phyloP scores from a whole-genome alignment of 2,113 vertebrate genomes.

The Oncorhynchus kisutch region DNA sequence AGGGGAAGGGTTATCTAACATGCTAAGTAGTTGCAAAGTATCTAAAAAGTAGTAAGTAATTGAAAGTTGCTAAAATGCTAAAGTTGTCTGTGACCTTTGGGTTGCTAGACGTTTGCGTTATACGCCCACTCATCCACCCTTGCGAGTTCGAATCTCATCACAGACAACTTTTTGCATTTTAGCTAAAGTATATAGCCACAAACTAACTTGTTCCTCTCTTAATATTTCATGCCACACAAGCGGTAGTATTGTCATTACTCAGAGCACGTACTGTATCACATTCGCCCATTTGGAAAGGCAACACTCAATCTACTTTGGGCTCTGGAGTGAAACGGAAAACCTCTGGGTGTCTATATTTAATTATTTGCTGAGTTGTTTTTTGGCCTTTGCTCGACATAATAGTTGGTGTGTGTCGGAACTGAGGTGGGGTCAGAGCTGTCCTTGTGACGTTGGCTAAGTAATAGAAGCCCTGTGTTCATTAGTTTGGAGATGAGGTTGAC shows the following conservation, averaged over 20 bases:
- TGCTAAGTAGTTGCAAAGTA: too few relatives aligned
- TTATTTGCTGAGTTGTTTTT: slow-evolving; percentile 53
- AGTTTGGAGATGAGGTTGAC: slow-evolving; percentile 29
- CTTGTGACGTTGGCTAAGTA: slow-evolving; percentile 39
- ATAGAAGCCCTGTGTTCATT: slow-evolving; percentile 34
- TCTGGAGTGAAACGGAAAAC: slow-evolving; percentile 67
- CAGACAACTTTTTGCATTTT: too few relatives aligned
- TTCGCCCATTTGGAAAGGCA: slow-evolving; percentile 71
- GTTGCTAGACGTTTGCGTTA: too few relatives aligned
- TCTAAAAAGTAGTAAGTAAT: too few relatives aligned
- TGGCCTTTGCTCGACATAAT: slow-evolving; percentile 49
- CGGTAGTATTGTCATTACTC: slow-evolving; percentile 69
- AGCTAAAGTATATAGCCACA: slow-evolving; percentile 47
- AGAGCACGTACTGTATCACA: slow-evolving; percentile 68
- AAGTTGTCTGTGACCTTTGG: too few relatives aligned
- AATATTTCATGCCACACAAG: slow-evolving; percentile 75
- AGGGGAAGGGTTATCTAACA: too few relatives aligned
- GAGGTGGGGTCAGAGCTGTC: slow-evolving; percentile 3
- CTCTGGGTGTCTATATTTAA: slow-evolving; percentile 63
- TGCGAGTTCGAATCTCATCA: too few relatives aligned
- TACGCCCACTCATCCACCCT: too few relatives aligned
- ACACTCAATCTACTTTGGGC: slow-evolving; percentile 61
- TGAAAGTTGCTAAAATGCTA: too few relatives aligned
- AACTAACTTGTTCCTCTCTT: slow-evolving; percentile 71
- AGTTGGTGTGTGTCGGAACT: slow-evolving; percentile 17